Evolutionary conservation across 1,140 invertebrate genomes (phyloP).

Genomic region (Zeugodacus cucurbitae): DNA sequence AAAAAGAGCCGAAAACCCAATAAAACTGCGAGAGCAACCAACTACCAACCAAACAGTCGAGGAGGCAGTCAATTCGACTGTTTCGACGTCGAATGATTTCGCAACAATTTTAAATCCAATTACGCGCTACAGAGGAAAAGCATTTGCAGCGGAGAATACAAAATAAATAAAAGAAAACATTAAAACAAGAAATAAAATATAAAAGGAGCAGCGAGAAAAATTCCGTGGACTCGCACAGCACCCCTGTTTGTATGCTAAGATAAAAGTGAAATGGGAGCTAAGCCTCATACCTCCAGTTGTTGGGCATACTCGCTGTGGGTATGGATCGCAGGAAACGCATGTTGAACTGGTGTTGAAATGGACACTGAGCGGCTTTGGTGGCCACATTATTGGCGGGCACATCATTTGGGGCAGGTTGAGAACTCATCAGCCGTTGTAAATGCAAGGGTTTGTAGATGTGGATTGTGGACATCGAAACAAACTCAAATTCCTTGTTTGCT

Average conservation of each 20-base stretch:
- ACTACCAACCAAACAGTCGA: not conserved
- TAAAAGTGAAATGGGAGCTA: too few relatives aligned
- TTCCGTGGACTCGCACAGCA: not conserved
- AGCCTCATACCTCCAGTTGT: too few relatives aligned
- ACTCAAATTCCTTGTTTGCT: too few relatives aligned
- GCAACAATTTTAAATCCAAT: conserved; percentile 43
- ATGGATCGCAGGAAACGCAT: too few relatives aligned
- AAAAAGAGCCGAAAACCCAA: not conserved
- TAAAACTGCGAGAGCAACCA: not conserved
- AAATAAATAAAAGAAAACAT: conserved; percentile 41
- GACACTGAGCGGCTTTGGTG: too few relatives aligned
- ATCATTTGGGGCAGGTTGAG: too few relatives aligned
- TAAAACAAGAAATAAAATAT: not conserved
- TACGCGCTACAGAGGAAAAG: conserved; percentile 37
- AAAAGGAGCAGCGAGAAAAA: not conserved
- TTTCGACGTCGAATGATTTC: conserved; percentile 36
- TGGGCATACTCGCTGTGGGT: too few relatives aligned
- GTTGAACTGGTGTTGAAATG: too few relatives aligned
- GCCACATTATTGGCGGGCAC: too few relatives aligned
- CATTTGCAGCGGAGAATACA: not conserved
- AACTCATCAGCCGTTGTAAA: too few relatives aligned
- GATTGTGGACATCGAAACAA: not conserved
- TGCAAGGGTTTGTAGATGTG: too few relatives aligned
- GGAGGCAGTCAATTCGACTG: not conserved
- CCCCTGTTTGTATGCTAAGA: not conserved